Conservation (phyloP, 2,888 invertebrate genomes). For the Callinectes sapidus region DNA sequence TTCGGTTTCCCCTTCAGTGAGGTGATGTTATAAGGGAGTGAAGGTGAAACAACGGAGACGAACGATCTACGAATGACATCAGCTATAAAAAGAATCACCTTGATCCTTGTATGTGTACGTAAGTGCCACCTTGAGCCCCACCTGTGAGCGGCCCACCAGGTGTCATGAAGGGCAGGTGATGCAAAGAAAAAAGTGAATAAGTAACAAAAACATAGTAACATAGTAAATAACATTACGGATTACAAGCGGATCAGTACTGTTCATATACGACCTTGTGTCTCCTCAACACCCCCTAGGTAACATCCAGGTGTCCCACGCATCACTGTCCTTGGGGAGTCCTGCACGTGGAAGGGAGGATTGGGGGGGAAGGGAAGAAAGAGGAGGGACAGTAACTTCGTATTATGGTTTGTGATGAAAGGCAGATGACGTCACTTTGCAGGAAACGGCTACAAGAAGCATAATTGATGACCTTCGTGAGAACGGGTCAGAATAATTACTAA, state of each 20-base stretch:
- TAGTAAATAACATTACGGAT: not conserved
- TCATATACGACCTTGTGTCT: not conserved
- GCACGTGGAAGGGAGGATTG: not conserved
- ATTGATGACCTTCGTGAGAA: slow-evolving; percentile 21
- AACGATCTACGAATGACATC: not conserved
- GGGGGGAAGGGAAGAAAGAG: not conserved
- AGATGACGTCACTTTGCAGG: not conserved
- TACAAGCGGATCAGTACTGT: not conserved
- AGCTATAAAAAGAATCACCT: not conserved
- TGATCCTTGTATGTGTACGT: not conserved
- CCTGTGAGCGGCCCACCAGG: not conserved
- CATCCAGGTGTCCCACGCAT: not conserved
- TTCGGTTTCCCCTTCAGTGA: not conserved
- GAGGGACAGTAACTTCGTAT: not conserved
- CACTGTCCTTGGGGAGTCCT: not conserved
- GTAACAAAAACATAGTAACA: not conserved
- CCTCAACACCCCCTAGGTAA: not conserved
- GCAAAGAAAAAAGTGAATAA: not conserved
- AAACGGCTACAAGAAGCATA: not conserved
- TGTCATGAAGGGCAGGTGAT: not conserved
- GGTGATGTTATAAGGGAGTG: not conserved
- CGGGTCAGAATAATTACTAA: not conserved
- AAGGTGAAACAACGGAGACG: not conserved
- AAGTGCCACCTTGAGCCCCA: not conserved
- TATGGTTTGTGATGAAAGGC: not conserved